Conservation (phyloP, 2,888 invertebrate species). For the Drosophila crucigera region DNA sequence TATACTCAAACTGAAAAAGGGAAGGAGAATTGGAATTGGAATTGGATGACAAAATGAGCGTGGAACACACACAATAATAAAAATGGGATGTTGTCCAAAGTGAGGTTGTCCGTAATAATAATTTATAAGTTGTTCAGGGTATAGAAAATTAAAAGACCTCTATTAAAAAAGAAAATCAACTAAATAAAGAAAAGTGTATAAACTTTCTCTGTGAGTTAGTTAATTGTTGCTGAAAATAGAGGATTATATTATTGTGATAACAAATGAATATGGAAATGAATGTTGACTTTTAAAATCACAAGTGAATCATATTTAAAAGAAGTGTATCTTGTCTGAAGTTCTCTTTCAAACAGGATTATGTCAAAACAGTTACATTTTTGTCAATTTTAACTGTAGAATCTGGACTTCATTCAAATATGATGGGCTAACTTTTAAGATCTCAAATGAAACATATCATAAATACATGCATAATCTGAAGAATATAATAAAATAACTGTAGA, state of each 20-base stretch:
- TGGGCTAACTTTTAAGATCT: no score
- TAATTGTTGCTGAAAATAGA: neutral
- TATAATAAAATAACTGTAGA: neutral
- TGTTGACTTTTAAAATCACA: neutral
- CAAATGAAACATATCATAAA: neutral
- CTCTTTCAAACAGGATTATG: no score
- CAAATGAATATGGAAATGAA: neutral
- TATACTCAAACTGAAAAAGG: neutral
- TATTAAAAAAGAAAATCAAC: slow-evolving; percentile 40
- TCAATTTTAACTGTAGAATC: neutral
- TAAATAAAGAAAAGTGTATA: slow-evolving; percentile 15
- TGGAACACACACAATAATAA: slow-evolving; percentile 10
- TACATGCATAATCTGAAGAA: neutral
- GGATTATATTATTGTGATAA: no score
- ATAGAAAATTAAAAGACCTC: slow-evolving; percentile 1
- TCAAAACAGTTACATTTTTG: neutral
- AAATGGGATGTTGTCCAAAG: slow-evolving; percentile 17
- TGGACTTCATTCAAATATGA: neutral
- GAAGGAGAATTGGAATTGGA: slow-evolving; percentile 23
- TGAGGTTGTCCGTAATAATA: neutral
- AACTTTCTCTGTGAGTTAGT: slow-evolving; percentile 28
- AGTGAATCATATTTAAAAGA: neutral
- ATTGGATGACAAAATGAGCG: slow-evolving; percentile 39
- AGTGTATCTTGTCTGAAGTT: neutral
- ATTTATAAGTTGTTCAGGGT: neutral